Base-by-base conservation (phyloP, 2,888 invertebrate genomes). In the Eulithis testata region DNA sequence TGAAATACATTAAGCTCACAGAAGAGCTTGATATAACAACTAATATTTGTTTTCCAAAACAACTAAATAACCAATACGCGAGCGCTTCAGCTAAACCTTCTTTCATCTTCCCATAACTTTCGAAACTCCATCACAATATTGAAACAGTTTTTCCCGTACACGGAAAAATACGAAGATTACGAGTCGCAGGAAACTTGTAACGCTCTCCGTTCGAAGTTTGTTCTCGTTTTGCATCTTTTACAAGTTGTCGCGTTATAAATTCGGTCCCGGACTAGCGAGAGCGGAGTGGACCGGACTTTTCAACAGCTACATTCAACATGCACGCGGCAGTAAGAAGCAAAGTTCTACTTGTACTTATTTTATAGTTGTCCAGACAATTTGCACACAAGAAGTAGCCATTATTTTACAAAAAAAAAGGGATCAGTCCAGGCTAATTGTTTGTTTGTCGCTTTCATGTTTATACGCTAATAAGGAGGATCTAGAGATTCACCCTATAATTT, bases 231-330 rank as follows among this genome's bases (percentile, higher is more conserved):
- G 73, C 78, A 76, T 79, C 63, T 63, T 79, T 77, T 76, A 73
- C 70, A 77, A 77, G 69, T 73, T 70, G 71, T 71, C 68, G 66
- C 72, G 72, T 77, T 70, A 79, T 80, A 79, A 77, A 81, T 82
- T 76, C 73, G 55, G 71, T 70, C 60, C 63, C 63, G 68, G 71
- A 71, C 74, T 71, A 57, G 21, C 21, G 9, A 12, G 47, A 45
- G 71, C 55, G 63, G 64, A 70, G 66, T 60, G 73, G 66, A 72
- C 75, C 66, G 64, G 72, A 76, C 71, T 77, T 78, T 64, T 65
- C 65, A 72, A 79, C 68, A 65, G 11, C 3, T 27, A 12, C 31
- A 36, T 51, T 44, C 0, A 6, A 12, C 51, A 44, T 51, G 43
- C 12, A 59, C 43, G 9, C 5, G 43, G 55, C 53, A 12, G n/a